A percentile compares a stretch with the other conserved stretches of the same genome.
phyloP scores from a whole-genome alignment of 2,797 vertebrate species.

The Coregonus suidteri region DNA sequence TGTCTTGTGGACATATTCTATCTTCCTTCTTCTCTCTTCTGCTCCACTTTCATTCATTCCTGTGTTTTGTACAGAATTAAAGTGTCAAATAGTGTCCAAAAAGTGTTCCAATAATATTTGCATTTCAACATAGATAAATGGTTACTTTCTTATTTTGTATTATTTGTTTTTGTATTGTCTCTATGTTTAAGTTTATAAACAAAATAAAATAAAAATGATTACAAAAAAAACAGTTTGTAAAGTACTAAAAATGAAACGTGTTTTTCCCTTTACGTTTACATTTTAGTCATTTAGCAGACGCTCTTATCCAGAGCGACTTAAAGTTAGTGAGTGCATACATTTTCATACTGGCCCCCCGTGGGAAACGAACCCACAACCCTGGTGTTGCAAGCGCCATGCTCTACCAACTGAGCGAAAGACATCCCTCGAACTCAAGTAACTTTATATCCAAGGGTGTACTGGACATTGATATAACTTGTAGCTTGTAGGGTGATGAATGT shows the following conservation, averaged over 20 bases:
- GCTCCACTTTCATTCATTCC: slow-evolving; percentile 29
- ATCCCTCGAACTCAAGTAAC: slow-evolving; percentile 45
- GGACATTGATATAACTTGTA: slow-evolving; percentile 36
- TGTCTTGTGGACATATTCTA: slow-evolving; percentile 41
- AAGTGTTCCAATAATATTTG: not conserved
- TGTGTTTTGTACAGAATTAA: slow-evolving; percentile 35
- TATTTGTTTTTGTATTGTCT: not conserved
- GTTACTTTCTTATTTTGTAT: no score
- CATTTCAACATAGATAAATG: not conserved
- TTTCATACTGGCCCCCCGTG: no score
- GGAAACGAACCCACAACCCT: no score
- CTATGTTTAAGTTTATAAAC: not conserved
- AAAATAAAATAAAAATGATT: no score
- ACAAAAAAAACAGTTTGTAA: not conserved
- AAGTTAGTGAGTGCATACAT: no score
- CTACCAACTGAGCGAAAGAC: slow-evolving; percentile 36
- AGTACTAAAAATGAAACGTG: slow-evolving; percentile 23
- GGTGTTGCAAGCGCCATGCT: no score
- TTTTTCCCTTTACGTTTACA: slow-evolving; percentile 20
- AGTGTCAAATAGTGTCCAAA: slow-evolving; percentile 4
- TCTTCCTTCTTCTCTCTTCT: slow-evolving; percentile 53
- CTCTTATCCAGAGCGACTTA: no score
- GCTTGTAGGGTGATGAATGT: no score
- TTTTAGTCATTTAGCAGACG: no score
- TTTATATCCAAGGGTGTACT: slow-evolving; percentile 36